Percentiles rank a stretch among this genome's conserved stretches.
Evolutionary conservation across 2,797 vertebrate species (phyloP).

Genomic region (Oreonectes daqikongensis): DNA sequence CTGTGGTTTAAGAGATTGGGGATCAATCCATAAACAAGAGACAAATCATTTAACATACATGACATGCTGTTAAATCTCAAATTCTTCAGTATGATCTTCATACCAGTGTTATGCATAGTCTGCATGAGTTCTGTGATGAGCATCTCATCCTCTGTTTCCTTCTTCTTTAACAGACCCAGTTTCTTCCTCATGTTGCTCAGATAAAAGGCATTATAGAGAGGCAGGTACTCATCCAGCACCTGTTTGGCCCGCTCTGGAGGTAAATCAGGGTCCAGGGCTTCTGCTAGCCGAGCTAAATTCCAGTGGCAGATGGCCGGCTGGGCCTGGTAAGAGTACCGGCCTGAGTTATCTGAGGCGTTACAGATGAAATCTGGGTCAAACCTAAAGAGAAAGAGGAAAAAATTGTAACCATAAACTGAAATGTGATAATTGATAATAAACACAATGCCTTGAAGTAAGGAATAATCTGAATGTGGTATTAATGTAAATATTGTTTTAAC

Average conservation of each 20-base stretch:
- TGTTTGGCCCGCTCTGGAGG: constrained; percentile 77
- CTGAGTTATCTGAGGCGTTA: constrained; percentile 89
- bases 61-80: background rate
- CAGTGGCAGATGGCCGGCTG: constrained; percentile 93
- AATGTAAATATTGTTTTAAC: background rate
- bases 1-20: constrained; percentile 62
- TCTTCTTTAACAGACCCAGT: constrained; percentile 82
- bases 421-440: background rate
- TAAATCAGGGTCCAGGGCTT: constrained; percentile 89
- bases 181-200: constrained; percentile 92
- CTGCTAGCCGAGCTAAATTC: constrained; percentile 92
- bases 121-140: constrained; percentile 87
- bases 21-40: background rate
- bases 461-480: background rate
- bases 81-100: background rate
- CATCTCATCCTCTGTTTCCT: constrained; percentile 82
- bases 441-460: background rate
- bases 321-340: constrained; percentile 91
- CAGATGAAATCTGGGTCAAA: constrained; percentile 95
- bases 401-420: background rate
- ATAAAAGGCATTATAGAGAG: constrained; percentile 85
- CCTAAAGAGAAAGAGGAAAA: constrained; percentile 65
- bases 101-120: constrained; percentile 93
- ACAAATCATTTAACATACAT: no score
- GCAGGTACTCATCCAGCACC: constrained; percentile 83